Base-by-base conservation (phyloP, 2,797 vertebrate genomes). In the Notolepis coatsorum region DNA sequence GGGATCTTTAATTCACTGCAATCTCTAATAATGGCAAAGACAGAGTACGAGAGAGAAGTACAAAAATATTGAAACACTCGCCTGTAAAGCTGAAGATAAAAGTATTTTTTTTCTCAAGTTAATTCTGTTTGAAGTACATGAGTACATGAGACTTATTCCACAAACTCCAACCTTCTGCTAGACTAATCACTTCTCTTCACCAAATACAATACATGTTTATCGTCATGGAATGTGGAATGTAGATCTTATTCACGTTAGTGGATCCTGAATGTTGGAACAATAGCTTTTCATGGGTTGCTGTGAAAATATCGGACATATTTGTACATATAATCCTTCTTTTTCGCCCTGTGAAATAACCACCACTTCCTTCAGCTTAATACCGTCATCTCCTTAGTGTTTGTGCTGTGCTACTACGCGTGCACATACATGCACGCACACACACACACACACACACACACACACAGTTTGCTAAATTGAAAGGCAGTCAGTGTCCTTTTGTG, bases 401-500 rank as follows among this genome's bases (percentile, higher is more conserved):
- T 43, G 25, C 25, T 3, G 0, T 39, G 48, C 42, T 31, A 57
- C 17, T 42, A 31, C 17, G 27, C 23, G 28, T 12, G 15, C 37
- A 27, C 13, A 55, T n/a, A n/a, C n/a, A n/a, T n/a, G n/a, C n/a
- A n/a, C n/a, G n/a, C n/a, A n/a, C n/a, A n/a, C n/a, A n/a, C n/a
- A n/a, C n/a, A n/a, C n/a, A n/a, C n/a, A n/a, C n/a, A n/a, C n/a
- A n/a, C 43, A 3, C 25, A 30, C 41, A 15, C 48, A 48, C 7
- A n/a, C 21, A 28, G 52, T 68, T 58, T 59, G 15, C 64, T 24
- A 17, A 17, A 27, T 53, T 27, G 60, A 81, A 80, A 75, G 58
- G 49, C 15, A 38, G 68, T 72, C 65, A 55, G 15, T 73, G 63
- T 73, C 54, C 28, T 67, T 73, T 84, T 80, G 63, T 81, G 55